Percentiles rank a stretch among this genome's conserved stretches.
Evolutionary conservation across 2,888 invertebrate species (phyloP).

Genomic region (Disparrhopalites patrizii): DNA sequence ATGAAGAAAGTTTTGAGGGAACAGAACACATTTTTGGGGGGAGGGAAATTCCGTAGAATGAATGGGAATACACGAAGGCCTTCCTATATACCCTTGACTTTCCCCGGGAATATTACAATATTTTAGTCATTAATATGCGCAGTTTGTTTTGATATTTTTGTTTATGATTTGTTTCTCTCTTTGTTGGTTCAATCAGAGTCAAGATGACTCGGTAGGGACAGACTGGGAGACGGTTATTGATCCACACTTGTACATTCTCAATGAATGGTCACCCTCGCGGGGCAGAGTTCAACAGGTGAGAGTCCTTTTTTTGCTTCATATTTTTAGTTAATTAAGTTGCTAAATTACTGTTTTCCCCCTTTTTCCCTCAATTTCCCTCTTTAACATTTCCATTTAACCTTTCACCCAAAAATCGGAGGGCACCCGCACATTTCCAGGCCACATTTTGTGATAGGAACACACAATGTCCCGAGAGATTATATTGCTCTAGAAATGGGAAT

Average conservation of each 20-base stretch:
- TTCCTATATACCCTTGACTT: background rate
- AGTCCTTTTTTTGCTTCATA: slow-evolving; percentile 4
- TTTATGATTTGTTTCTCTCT: too few species aligned
- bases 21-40: background rate
- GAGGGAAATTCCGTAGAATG: background rate
- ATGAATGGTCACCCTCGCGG: slow-evolving; percentile 38
- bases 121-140: too few species aligned
- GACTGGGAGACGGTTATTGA: slow-evolving; percentile 47
- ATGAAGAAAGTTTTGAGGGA: background rate
- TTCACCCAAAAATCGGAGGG: too few species aligned
- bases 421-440: too few species aligned
- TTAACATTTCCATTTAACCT: background rate
- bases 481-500: too few species aligned
- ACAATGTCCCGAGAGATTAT: too few species aligned
- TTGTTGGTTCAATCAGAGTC: background rate
- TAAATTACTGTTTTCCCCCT: background rate
- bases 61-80: background rate
- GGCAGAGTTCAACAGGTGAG: slow-evolving; percentile 28
- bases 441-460: too few species aligned
- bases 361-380: background rate
- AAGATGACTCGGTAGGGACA: slow-evolving; percentile 21
- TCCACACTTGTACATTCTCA: slow-evolving; percentile 45
- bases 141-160: too few species aligned
- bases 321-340: too few species aligned
- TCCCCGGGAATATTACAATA: too few species aligned